These are phyloP conservation scores for Pardosa pseudoannulata DNA, from an alignment of 2,888 invertebrate species.

Conservation along the genomic window DNA sequence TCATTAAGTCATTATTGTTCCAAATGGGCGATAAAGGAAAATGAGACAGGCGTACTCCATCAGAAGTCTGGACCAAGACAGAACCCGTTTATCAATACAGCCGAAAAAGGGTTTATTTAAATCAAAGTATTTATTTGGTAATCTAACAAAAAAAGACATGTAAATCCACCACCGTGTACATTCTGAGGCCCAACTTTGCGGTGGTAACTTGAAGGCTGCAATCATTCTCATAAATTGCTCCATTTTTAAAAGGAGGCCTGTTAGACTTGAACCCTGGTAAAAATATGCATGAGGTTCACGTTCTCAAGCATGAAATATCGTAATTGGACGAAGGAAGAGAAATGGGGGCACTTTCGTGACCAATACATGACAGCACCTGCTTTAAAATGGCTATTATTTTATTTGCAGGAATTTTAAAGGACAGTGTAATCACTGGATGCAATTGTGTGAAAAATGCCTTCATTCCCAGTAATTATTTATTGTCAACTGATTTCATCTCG, in stretches of 20 bases:
- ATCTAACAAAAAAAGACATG: conserved; percentile 1
- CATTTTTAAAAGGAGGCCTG: conserved; percentile 45
- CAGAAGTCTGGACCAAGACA: conserved; percentile 34
- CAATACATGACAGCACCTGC: not conserved
- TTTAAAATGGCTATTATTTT: too few species aligned
- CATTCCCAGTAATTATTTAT: too few species aligned
- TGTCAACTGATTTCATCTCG: too few species aligned
- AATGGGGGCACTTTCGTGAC: conserved; percentile 4
- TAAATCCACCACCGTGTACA: conserved; percentile 15
- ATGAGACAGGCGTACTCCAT: conserved; percentile 42
- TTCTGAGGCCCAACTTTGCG: conserved; percentile 6
- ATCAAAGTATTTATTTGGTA: conserved; percentile 44
- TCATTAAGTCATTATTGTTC: conserved; percentile 34
- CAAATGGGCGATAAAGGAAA: conserved; percentile 31
- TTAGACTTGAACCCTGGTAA: conserved; percentile 29
- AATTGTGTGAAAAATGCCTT: too few species aligned
- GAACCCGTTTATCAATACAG: conserved; percentile 46
- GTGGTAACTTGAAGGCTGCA: conserved; percentile 40
- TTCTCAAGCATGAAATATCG: conserved; percentile 8
- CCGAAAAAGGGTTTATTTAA: conserved; percentile 41
- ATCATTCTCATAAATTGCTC: conserved; percentile 59
- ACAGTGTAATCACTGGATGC: too few species aligned
- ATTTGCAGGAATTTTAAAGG: too few species aligned
- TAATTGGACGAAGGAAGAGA: conserved; percentile 8
- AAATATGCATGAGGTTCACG: conserved; percentile 39